Percentiles rank a stretch among this genome's conserved stretches.
These are phyloP conservation scores for Pteronotus mesoamericanus DNA, from an alignment of 2,797 vertebrate species.

Conservation along the genomic window DNA sequence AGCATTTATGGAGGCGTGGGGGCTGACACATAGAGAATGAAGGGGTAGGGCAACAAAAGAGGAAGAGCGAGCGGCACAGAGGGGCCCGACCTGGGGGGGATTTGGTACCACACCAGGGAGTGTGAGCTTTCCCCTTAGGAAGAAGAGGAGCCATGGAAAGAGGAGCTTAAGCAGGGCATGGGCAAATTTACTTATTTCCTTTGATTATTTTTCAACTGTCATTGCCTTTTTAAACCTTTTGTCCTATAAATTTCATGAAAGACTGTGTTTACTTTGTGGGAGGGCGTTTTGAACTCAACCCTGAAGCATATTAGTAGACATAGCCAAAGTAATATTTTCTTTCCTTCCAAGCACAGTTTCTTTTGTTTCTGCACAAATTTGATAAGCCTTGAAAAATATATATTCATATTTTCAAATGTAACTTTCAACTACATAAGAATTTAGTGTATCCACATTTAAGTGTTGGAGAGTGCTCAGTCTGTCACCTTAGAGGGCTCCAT, in stretches of 20 bases:
- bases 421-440: background rate
- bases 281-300: background rate
- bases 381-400: background rate
- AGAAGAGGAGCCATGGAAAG: background rate
- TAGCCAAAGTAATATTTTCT: background rate
- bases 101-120: accelerated
- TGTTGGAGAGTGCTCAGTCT: background rate
- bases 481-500: background rate
- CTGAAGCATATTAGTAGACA: slow-evolving; percentile 8
- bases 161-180: background rate
- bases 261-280: background rate
- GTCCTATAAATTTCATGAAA: background rate
- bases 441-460: background rate
- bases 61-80: accelerated
- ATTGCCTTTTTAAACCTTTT: background rate
- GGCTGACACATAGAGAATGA: background rate
- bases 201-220: background rate
- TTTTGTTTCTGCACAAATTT: background rate
- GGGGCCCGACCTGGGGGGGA: background rate
- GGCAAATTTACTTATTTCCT: background rate
- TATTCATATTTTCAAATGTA: background rate
- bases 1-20: background rate
- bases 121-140: background rate
- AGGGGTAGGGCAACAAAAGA: background rate
- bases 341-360: background rate